These are phyloP conservation scores for Dendropsophus ebraccatus DNA, from an alignment of 2,113 vertebrate species.

Conservation along the genomic window DNA sequence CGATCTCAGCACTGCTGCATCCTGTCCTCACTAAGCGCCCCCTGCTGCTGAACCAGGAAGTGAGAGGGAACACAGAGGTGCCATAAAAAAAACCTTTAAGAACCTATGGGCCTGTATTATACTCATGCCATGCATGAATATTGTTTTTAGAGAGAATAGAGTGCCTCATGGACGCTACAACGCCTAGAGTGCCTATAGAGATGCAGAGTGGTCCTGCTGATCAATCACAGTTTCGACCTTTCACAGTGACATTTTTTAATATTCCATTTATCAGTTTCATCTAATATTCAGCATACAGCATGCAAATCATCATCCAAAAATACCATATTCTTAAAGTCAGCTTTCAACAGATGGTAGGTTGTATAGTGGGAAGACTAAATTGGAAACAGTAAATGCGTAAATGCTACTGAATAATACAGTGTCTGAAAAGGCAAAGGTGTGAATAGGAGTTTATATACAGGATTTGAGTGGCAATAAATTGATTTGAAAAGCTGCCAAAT, in stretches of 20 bases:
- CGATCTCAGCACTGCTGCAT: no score
- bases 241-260: background rate
- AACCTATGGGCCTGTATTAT: no score
- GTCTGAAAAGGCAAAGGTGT: slow-evolving; percentile 1
- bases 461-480: background rate
- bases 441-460: background rate
- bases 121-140: no score
- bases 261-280: background rate
- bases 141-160: no score
- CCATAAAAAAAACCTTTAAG: no score
- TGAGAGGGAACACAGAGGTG: no score
- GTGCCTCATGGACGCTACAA: no score
- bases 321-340: slow-evolving; percentile 18
- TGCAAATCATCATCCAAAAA: slow-evolving; percentile 5
- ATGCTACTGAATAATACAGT: slow-evolving; percentile 7
- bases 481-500: background rate
- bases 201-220: no score
- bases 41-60: no score
- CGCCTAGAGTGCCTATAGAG: no score
- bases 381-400: background rate
- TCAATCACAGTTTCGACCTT: background rate
- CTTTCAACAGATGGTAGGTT: slow-evolving; percentile 25
- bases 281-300: background rate
- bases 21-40: no score
- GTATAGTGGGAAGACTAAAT: slow-evolving; percentile 15